Percentiles rank a stretch among this genome's conserved stretches.
phyloP scores from a whole-genome alignment of 2,797 vertebrate genomes.

The Bradypodion ventrale region DNA sequence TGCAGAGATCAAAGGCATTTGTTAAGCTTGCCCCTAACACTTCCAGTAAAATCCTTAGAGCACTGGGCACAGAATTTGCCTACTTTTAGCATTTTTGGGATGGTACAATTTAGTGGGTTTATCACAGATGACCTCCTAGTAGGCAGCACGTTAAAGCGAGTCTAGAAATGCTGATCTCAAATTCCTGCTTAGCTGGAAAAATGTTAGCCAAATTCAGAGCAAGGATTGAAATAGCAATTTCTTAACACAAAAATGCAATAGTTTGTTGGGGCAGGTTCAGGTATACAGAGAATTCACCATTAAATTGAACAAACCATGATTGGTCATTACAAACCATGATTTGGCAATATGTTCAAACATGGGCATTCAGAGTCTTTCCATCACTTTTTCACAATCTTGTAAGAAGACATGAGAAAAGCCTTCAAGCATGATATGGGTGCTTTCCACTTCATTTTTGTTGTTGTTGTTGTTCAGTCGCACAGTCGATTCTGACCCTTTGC shows the following conservation, averaged over 20 bases:
- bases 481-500: too few relatives aligned
- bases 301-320: background rate
- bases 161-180: background rate
- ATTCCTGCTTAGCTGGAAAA: background rate
- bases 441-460: background rate
- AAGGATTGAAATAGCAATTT: background rate
- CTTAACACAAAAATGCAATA: too few relatives aligned
- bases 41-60: background rate
- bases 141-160: background rate
- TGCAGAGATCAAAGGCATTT: background rate
- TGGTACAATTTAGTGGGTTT: background rate
- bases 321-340: background rate
- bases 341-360: background rate
- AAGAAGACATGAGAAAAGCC: background rate
- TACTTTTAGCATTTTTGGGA: background rate
- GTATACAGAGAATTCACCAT: background rate
- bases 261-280: background rate
- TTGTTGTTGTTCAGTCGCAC: too few relatives aligned
- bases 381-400: background rate
- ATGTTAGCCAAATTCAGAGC: background rate
- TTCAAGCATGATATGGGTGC: background rate
- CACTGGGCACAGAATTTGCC: rapidly evolving
- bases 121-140: background rate
- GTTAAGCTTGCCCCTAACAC: background rate
- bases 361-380: background rate